phyloP scores from a whole-genome alignment of 2,797 vertebrate species.

The Tadarida brasiliensis region DNA sequence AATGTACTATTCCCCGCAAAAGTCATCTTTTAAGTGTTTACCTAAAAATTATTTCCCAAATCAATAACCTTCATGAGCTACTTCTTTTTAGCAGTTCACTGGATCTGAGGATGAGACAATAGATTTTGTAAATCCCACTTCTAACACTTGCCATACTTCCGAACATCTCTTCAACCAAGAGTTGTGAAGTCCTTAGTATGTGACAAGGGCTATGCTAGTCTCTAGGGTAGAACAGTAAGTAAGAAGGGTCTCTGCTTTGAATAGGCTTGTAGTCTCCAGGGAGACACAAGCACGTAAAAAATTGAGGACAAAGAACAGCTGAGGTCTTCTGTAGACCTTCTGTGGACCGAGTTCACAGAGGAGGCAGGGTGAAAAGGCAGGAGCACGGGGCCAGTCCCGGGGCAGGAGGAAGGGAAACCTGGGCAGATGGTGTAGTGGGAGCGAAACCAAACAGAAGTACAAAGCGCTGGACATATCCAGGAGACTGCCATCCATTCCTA shows the following conservation, averaged over 20 bases:
- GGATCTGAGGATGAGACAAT: background rate
- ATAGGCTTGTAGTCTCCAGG: background rate
- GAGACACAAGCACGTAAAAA: background rate
- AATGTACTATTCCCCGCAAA: background rate
- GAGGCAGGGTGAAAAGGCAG: background rate
- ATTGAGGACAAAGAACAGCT: background rate
- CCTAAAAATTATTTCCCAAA: background rate
- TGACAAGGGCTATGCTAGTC: background rate
- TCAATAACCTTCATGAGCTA: background rate
- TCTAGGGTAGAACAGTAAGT: background rate
- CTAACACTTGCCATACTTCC: background rate
- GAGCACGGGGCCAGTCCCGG: background rate
- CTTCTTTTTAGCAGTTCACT: background rate
- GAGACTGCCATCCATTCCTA: background rate
- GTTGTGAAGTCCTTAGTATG: background rate
- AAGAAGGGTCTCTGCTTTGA: background rate
- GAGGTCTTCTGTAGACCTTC: background rate
- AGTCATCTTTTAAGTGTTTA: slow-evolving; percentile 4
- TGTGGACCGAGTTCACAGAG: background rate
- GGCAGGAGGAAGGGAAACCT: background rate
- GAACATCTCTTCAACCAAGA: background rate
- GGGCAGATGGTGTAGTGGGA: background rate
- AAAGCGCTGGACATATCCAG: background rate
- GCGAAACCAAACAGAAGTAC: background rate
- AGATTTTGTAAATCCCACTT: background rate